phyloP scores from a whole-genome alignment of 2,888 invertebrate species.

The Drosophila cognata region DNA sequence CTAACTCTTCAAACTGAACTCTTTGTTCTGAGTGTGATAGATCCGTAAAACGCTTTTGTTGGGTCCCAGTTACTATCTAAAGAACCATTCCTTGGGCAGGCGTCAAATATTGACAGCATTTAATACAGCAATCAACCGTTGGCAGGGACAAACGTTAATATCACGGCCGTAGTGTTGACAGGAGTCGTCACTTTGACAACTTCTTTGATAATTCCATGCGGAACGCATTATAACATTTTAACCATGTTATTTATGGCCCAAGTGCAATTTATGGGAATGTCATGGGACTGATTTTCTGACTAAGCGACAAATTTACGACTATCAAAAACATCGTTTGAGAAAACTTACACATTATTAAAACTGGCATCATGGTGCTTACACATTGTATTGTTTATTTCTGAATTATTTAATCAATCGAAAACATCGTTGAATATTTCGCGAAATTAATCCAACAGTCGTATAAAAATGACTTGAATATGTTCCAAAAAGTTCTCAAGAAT shows the following conservation, averaged over 20 bases:
- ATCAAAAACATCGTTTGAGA: slow-evolving; percentile 3
- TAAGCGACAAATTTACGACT: slow-evolving; percentile 16
- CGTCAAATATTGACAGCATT: slow-evolving; percentile 18
- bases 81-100: slow-evolving; percentile 10
- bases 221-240: slow-evolving; percentile 38
- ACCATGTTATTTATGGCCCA: slow-evolving; percentile 21
- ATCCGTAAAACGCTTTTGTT: not conserved
- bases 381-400: not conserved
- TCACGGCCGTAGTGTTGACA: slow-evolving; percentile 16
- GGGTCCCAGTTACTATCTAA: not conserved
- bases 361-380: not conserved
- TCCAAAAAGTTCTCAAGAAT: not conserved
- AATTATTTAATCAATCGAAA: not conserved
- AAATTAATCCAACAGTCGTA: no score
- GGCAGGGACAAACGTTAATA: slow-evolving; percentile 20
- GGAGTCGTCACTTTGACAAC: slow-evolving; percentile 40
- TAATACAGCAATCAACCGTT: slow-evolving; percentile 32
- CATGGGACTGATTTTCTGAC: slow-evolving; percentile 7
- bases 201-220: slow-evolving; percentile 43
- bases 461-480: not conserved
- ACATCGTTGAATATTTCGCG: not conserved
- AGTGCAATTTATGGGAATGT: slow-evolving; percentile 28
- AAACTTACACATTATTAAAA: slow-evolving; percentile 13
- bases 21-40: not conserved
- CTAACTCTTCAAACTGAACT: no score